These are phyloP conservation scores for Fulmarus glacialis DNA, from an alignment of 2,113 vertebrate species.

Conservation along the genomic window DNA sequence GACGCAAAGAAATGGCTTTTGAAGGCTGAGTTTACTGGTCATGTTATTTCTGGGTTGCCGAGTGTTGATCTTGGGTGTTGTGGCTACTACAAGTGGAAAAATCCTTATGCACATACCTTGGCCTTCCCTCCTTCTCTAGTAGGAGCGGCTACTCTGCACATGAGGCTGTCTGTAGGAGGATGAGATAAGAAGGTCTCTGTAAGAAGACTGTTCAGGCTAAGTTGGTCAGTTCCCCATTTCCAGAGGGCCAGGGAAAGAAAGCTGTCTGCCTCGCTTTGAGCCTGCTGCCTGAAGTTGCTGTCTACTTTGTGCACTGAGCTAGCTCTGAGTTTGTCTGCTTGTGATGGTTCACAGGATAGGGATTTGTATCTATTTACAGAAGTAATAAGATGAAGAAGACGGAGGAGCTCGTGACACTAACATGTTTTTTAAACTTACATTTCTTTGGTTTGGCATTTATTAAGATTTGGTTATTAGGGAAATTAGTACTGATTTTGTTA, in stretches of 20 bases:
- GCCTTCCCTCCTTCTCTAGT: not conserved
- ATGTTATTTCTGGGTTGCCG: not conserved
- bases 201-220: not conserved
- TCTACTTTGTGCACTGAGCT: not conserved
- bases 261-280: not conserved
- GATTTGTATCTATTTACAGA: not conserved
- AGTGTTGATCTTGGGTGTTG: not conserved
- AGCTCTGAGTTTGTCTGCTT: not conserved
- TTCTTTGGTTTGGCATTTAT: not conserved
- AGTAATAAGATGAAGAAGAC: not conserved
- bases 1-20: not conserved
- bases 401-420: not conserved
- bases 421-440: not conserved
- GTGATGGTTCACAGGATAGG: not conserved
- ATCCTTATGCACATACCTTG: not conserved
- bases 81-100: not conserved
- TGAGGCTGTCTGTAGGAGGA: not conserved
- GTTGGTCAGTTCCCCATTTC: not conserved
- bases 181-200: not conserved
- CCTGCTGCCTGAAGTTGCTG: not conserved
- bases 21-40: not conserved
- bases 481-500: not conserved
- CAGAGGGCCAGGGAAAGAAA: not conserved
- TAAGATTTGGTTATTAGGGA: not conserved
- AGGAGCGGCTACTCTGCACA: not conserved